Conservation (phyloP, 2,113 vertebrate genomes). For the Morone chrysops region DNA sequence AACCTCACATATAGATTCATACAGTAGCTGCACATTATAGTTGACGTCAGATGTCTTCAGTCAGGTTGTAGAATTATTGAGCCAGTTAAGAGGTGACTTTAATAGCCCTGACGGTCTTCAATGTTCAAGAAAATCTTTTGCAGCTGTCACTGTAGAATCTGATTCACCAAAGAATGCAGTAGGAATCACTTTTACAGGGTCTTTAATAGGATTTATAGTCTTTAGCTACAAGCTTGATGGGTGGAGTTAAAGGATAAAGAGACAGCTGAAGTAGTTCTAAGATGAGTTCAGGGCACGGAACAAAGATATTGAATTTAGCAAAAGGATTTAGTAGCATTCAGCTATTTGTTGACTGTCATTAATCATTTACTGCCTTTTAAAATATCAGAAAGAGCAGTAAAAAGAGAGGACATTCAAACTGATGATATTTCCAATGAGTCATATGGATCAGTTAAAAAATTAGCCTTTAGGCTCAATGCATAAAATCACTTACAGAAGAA, state of each 20-base stretch:
- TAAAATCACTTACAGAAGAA: not conserved
- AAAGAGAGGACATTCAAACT: not conserved
- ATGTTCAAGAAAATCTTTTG: not conserved
- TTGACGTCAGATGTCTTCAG: not conserved
- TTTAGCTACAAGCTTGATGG: not conserved
- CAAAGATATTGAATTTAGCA: not conserved
- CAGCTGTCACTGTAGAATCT: not conserved
- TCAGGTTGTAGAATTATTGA: slow-evolving; percentile 13
- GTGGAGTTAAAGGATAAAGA: not conserved
- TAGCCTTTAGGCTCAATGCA: not conserved
- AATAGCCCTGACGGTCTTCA: not conserved
- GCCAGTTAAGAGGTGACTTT: not conserved
- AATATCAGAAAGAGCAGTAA: not conserved
- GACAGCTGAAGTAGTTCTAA: not conserved
- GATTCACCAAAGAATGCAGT: not conserved
- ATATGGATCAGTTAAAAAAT: not conserved
- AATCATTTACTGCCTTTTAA: not conserved
- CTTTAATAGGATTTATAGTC: not conserved
- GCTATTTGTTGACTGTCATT: not conserved
- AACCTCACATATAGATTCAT: not conserved
- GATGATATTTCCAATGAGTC: not conserved
- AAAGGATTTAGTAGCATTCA: not conserved
- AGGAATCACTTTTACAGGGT: not conserved
- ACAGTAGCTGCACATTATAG: not conserved
- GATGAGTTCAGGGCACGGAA: not conserved